Evolutionary conservation across 2,797 vertebrate genomes (phyloP).

Genomic region (Cebuella pygmaea): DNA sequence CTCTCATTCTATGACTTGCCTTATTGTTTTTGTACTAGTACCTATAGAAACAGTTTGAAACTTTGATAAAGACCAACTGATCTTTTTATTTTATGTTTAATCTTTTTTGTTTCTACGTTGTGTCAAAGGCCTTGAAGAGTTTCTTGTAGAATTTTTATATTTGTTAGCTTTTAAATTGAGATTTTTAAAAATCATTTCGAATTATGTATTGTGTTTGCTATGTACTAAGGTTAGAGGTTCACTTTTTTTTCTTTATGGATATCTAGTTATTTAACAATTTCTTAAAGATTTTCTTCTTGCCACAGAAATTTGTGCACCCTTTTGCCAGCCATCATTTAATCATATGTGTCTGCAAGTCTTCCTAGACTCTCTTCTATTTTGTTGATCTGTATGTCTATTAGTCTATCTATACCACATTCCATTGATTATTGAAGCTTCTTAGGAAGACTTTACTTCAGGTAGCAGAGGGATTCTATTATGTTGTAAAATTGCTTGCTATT

Average conservation of each 20-base stretch:
- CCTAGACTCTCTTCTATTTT: neutral
- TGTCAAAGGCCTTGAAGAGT: neutral
- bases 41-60: neutral
- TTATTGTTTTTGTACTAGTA: neutral
- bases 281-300: neutral
- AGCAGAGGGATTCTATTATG: neutral
- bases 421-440: neutral
- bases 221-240: neutral
- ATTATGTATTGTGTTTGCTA: neutral
- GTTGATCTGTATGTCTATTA: neutral
- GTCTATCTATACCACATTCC: neutral
- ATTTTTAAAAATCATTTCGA: neutral
- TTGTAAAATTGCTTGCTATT: neutral
- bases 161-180: neutral
- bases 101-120: neutral
- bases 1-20: neutral
- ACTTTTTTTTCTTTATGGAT: neutral
- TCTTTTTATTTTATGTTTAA: neutral
- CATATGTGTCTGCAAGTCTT: neutral
- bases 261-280: neutral
- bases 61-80: neutral
- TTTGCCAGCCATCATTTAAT: neutral
- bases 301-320: neutral
- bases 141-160: neutral
- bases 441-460: neutral